Conservation (phyloP, 2,113 vertebrate genomes). For the Chelonoidis abingdonii region DNA sequence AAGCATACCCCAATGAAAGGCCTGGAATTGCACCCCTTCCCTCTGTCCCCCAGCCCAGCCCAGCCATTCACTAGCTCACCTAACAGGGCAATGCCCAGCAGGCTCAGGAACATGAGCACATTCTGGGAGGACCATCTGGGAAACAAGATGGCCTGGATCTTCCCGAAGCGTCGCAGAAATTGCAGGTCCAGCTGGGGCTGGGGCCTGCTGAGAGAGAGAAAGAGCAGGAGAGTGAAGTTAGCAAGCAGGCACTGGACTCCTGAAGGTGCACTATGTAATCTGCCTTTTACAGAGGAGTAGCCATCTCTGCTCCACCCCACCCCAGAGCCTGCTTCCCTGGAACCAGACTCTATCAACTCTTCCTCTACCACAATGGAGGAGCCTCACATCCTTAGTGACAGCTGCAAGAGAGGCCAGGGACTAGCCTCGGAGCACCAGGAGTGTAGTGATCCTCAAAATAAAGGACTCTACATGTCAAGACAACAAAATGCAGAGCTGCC, state of each 20-base stretch:
- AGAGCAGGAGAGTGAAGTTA: neutral
- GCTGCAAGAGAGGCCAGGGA: neutral
- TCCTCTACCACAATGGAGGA: neutral
- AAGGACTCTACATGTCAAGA: neutral
- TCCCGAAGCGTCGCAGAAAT: constrained; percentile 87
- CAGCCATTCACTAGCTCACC: constrained; percentile 77
- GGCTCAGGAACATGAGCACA: constrained; percentile 91
- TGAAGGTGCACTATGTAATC: neutral
- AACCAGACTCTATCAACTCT: neutral
- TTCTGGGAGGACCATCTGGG: constrained; percentile 86
- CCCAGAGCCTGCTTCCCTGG: neutral
- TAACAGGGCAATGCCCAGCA: constrained; percentile 87
- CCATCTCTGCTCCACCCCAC: neutral
- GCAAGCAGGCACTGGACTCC: neutral
- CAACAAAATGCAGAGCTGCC: neutral
- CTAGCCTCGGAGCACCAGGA: neutral
- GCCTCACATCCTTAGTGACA: neutral
- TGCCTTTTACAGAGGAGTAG: neutral
- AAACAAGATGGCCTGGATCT: constrained; percentile 90
- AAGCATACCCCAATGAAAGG: neutral
- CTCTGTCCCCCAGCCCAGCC: fast-evolving
- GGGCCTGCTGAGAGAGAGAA: constrained; percentile 67
- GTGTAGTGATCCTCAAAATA: neutral
- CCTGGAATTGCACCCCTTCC: fast-evolving
- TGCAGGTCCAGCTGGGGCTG: constrained; percentile 84